phyloP scores from a whole-genome alignment of 2,113 vertebrate species.

The Alethe diademata region DNA sequence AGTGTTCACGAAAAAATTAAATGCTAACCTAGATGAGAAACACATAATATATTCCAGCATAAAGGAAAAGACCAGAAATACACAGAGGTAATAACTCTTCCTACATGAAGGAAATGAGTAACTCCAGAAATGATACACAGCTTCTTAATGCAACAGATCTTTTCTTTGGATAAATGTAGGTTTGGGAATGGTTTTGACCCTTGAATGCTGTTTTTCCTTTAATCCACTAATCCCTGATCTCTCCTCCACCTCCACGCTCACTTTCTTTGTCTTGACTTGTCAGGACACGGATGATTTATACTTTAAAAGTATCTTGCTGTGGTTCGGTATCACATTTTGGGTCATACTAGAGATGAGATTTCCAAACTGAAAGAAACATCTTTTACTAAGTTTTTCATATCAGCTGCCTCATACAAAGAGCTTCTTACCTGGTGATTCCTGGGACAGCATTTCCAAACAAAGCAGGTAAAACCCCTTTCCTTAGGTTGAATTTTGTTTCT shows the following conservation, averaged over 20 bases:
- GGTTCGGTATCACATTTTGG: neutral
- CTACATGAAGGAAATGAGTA: neutral
- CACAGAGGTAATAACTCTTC: neutral
- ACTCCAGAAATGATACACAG: neutral
- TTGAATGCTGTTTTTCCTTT: neutral
- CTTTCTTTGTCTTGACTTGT: neutral
- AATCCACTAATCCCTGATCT: neutral
- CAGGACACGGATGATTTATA: neutral
- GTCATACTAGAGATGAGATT: neutral
- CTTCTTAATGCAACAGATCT: neutral
- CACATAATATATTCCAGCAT: neutral
- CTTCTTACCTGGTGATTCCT: neutral
- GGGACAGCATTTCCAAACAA: neutral
- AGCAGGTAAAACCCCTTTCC: neutral
- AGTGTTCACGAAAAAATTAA: neutral
- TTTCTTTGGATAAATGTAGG: neutral
- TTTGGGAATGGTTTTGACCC: neutral
- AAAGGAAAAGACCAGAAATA: neutral
- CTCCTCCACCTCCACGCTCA: neutral
- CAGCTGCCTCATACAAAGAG: neutral
- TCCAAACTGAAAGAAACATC: neutral
- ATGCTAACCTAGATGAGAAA: neutral
- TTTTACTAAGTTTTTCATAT: neutral
- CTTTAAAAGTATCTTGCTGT: neutral
- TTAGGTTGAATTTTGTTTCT: neutral